Evolutionary conservation across 2,113 vertebrate species (phyloP).

Genomic region (Corynorhinus townsendii): DNA sequence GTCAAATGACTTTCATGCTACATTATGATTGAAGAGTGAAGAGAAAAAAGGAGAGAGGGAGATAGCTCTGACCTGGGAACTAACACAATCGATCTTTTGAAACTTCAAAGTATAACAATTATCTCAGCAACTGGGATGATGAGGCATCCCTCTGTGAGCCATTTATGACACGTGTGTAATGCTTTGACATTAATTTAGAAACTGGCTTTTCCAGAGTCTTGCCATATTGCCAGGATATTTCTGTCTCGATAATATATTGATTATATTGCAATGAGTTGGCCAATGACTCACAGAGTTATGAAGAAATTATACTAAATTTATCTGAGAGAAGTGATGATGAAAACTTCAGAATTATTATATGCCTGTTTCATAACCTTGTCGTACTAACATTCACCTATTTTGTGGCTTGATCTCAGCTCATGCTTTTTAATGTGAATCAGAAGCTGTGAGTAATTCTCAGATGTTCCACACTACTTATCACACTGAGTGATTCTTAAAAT

Average conservation of each 20-base stretch:
- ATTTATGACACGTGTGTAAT: conserved; percentile 61
- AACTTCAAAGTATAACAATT: conserved; percentile 68
- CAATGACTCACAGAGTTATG: conserved; percentile 56
- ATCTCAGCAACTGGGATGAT: conserved; percentile 62
- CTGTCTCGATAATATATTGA: conserved; percentile 69
- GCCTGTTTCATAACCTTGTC: conserved; percentile 16
- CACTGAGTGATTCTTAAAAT: not conserved
- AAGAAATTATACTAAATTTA: conserved; percentile 63
- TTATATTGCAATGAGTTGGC: conserved; percentile 62
- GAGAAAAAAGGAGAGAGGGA: not conserved
- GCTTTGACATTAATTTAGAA: conserved; percentile 64
- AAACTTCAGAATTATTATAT: conserved; percentile 41
- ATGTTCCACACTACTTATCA: not conserved
- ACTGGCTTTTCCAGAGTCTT: conserved; percentile 52
- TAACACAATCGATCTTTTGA: conserved; percentile 47
- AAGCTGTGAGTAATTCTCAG: conserved; percentile 31
- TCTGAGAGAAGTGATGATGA: conserved; percentile 20
- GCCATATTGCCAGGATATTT: conserved; percentile 55
- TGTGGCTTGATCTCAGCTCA: not conserved
- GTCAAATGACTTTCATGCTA: conserved; percentile 40
- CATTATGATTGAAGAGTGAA: conserved; percentile 43
- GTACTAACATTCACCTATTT: not conserved
- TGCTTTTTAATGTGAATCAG: conserved; percentile 33
- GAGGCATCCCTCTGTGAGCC: conserved; percentile 57
- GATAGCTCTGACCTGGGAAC: conserved; percentile 44